These are phyloP conservation scores for Hypomesus transpacificus DNA, from an alignment of 2,113 vertebrate genomes.

Conservation along the genomic window DNA sequence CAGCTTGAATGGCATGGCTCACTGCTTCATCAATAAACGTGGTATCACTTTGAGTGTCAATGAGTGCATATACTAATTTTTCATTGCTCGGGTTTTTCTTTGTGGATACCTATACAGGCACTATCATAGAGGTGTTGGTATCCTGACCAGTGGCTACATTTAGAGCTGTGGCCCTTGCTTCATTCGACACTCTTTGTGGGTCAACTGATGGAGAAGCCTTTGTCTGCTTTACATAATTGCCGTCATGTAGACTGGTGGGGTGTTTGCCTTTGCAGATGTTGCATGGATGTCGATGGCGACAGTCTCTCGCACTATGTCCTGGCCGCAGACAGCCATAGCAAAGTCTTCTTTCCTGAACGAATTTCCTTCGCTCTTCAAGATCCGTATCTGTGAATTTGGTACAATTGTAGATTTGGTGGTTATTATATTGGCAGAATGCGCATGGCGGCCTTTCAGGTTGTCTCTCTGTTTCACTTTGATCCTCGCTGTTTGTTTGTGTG, in stretches of 20 bases:
- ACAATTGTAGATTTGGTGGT: constrained; percentile 8
- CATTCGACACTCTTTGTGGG: too few relatives aligned
- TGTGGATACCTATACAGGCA: constrained; percentile 23
- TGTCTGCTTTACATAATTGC: not conserved
- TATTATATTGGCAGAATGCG: not conserved
- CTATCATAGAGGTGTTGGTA: constrained; percentile 4
- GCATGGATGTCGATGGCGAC: constrained; percentile 2
- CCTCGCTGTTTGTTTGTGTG: constrained; percentile 10
- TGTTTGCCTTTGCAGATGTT: not conserved
- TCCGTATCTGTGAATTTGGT: not conserved
- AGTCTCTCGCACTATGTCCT: constrained; percentile 7
- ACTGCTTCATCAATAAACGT: not conserved
- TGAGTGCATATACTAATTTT: not conserved
- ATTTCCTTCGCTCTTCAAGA: constrained; percentile 7
- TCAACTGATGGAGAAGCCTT: too few relatives aligned
- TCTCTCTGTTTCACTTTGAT: not conserved
- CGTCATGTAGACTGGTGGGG: not conserved
- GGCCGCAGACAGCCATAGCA: constrained; percentile 22
- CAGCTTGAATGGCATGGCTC: not conserved
- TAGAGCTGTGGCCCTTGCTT: too few relatives aligned
- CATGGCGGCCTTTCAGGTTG: not conserved
- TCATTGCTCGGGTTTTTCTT: not conserved
- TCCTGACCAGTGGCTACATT: too few relatives aligned
- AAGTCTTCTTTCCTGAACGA: not conserved
- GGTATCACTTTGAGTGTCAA: constrained; percentile 4